phyloP scores from a whole-genome alignment of 2,797 vertebrate genomes.

The Sebastes taczanowskii region DNA sequence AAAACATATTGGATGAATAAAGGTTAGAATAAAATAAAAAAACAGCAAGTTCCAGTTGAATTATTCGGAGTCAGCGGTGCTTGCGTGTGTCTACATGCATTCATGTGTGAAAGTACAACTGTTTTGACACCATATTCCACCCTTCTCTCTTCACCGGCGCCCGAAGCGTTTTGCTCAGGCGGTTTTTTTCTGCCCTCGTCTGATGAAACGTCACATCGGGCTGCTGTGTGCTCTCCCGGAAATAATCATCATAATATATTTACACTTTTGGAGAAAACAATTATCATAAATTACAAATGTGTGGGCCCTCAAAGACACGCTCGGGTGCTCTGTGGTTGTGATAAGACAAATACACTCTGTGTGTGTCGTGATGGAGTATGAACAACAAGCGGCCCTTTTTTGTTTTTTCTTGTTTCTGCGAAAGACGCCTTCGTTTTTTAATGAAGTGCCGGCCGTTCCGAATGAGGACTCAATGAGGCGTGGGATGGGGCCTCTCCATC shows the following conservation, averaged over 20 bases:
- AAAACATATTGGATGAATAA: background rate
- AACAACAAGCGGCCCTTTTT: slow-evolving; percentile 44
- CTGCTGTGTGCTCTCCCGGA: slow-evolving; percentile 17
- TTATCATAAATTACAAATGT: slow-evolving; percentile 73
- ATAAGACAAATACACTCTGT: slow-evolving; percentile 55
- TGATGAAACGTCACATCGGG: slow-evolving; percentile 42
- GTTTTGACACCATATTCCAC: slow-evolving; percentile 30
- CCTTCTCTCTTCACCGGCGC: slow-evolving; percentile 1
- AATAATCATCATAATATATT: slow-evolving; percentile 64
- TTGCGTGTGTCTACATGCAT: background rate
- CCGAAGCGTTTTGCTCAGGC: slow-evolving; percentile 4
- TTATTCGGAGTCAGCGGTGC: background rate
- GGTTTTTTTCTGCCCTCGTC: slow-evolving; percentile 19
- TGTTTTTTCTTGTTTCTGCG: background rate
- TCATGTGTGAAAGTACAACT: slow-evolving; percentile 44
- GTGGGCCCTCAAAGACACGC: slow-evolving; percentile 16
- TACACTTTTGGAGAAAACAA: slow-evolving; percentile 61
- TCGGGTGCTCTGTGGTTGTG: slow-evolving; percentile 43
- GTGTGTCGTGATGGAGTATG: slow-evolving; percentile 52
- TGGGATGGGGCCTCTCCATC: slow-evolving; percentile 65
- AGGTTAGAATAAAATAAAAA: background rate
- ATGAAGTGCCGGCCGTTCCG: slow-evolving; percentile 64
- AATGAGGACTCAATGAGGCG: slow-evolving; percentile 74
- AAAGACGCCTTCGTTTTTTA: slow-evolving; percentile 63
- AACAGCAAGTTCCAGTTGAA: background rate